phyloP scores from a whole-genome alignment of 2,113 vertebrate genomes.

The Scartelaos histophorus region DNA sequence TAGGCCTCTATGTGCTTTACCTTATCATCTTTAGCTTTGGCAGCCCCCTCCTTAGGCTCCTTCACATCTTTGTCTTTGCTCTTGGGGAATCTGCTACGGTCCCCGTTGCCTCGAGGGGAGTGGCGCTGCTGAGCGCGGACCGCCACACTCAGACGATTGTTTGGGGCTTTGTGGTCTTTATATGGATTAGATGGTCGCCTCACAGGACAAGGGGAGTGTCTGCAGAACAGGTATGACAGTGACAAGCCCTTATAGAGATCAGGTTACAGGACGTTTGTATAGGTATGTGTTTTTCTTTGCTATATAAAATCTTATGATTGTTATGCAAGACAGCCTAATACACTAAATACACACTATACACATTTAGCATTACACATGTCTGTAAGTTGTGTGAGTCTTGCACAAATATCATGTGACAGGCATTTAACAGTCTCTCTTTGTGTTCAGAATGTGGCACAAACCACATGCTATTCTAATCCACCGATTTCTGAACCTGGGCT shows the following conservation, averaged over 20 bases:
- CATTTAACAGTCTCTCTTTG: not conserved
- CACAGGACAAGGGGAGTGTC: constrained; percentile 60
- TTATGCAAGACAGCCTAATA: not conserved
- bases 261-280: not conserved
- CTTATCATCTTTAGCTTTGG: constrained; percentile 91
- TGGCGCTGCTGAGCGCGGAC: constrained; percentile 81
- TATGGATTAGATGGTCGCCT: constrained; percentile 81
- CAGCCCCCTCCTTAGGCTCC: constrained; percentile 83
- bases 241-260: not conserved
- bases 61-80: constrained; percentile 88
- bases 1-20: constrained; percentile 62
- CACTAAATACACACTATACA: not conserved
- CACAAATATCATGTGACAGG: not conserved
- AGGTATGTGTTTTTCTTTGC: not conserved
- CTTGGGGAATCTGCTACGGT: constrained; percentile 81
- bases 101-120: constrained; percentile 80
- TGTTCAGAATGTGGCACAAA: not conserved
- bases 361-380: too few relatives aligned
- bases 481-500: constrained; percentile 80
- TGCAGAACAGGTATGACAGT: constrained; percentile 7
- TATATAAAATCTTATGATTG: not conserved
- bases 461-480: not conserved
- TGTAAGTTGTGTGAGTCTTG: not conserved
- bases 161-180: constrained; percentile 83
- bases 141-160: constrained; percentile 80